Evolutionary conservation across 2,888 invertebrate species (phyloP).

Genomic region (Nephrocerus scutellatus): DNA sequence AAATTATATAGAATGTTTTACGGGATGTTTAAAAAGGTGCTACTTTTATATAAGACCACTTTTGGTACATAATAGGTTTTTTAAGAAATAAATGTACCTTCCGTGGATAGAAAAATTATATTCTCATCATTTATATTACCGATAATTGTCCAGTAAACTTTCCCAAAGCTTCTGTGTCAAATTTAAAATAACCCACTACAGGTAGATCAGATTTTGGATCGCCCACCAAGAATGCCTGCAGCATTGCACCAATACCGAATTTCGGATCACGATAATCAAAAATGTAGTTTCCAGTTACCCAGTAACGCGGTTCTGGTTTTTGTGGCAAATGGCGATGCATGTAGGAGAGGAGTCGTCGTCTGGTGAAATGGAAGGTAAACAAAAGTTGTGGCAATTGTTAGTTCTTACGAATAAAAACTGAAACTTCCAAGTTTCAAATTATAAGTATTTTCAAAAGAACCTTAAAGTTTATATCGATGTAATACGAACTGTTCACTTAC

Average conservation of each 20-base stretch:
- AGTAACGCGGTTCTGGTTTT: conserved; percentile 52
- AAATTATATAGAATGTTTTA: conserved; percentile 17
- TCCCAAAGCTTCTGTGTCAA: conserved; percentile 54
- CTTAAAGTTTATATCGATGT: not conserved
- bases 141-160: conserved; percentile 56
- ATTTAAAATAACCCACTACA: conserved; percentile 53
- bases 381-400: not conserved
- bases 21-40: no score
- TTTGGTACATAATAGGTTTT: no score
- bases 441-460: not conserved
- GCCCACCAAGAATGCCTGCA: conserved; percentile 58
- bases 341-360: conserved; percentile 59
- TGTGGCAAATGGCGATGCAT: conserved; percentile 57
- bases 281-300: conserved; percentile 67
- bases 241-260: conserved; percentile 54
- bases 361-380: conserved; percentile 29
- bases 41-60: no score
- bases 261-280: conserved; percentile 61
- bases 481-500: conserved; percentile 49
- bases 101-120: not conserved
- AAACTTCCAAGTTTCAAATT: not conserved
- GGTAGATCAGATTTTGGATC: conserved; percentile 61
- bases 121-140: conserved; percentile 26
- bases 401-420: no score
- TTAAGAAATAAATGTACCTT: not conserved